These are phyloP conservation scores for Spodoptera litura DNA, from an alignment of 1,140 invertebrate genomes.

Conservation along the genomic window DNA sequence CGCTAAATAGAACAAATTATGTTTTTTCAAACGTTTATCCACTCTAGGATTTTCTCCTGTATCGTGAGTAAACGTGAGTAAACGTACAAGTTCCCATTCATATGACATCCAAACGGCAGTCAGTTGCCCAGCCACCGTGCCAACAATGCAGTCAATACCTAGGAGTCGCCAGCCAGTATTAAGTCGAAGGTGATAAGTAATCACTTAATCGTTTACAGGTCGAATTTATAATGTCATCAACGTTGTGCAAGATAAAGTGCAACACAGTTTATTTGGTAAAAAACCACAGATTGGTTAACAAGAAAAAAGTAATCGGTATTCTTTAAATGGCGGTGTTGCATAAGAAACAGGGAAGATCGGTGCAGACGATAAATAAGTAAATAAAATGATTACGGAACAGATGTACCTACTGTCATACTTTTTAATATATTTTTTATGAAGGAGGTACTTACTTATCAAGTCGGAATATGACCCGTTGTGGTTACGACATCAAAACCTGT, in stretches of 20 bases:
- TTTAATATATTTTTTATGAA: slow-evolving; percentile 8
- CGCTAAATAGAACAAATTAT: too few species aligned
- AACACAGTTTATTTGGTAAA: background rate
- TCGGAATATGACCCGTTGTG: background rate
- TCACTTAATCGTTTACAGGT: background rate
- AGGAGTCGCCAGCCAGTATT: too few species aligned
- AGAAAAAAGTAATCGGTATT: background rate
- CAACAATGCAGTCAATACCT: too few species aligned
- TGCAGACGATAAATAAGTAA: slow-evolving; percentile 4
- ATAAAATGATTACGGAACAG: background rate
- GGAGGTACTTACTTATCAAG: too few species aligned
- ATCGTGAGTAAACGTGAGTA: too few species aligned
- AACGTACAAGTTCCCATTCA: too few species aligned
- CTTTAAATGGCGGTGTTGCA: background rate
- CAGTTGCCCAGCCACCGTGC: too few species aligned
- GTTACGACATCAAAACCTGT: slow-evolving; percentile 11
- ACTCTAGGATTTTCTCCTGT: too few species aligned
- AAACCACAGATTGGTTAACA: background rate
- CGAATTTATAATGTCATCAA: background rate
- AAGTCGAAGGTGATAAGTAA: background rate
- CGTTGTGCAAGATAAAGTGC: slow-evolving; percentile 16
- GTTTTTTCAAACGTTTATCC: too few species aligned
- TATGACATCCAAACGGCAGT: too few species aligned
- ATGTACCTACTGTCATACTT: background rate
- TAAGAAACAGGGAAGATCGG: background rate